Conservation (phyloP, 2,888 invertebrate species). For the Noctua janthe region DNA sequence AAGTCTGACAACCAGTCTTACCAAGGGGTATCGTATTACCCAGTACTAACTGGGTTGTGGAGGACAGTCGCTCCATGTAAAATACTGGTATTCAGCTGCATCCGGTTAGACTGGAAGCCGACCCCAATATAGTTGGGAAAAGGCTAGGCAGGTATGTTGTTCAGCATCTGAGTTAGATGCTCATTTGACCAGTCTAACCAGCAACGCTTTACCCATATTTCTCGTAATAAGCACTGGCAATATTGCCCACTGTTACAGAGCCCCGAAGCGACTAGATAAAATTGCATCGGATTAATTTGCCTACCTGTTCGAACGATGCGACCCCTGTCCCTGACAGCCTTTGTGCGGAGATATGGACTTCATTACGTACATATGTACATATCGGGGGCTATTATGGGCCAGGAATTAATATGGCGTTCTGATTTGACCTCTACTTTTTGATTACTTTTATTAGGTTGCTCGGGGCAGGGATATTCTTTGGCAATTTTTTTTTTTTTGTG, state of each 20-base stretch:
- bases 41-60: no score
- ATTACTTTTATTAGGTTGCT: slow-evolving; percentile 46
- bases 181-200: no score
- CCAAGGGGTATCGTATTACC: no score
- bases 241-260: slow-evolving; percentile 65
- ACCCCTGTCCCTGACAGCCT: slow-evolving; percentile 83
- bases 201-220: not conserved
- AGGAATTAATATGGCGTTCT: slow-evolving; percentile 51
- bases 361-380: slow-evolving; percentile 69
- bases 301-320: slow-evolving; percentile 76
- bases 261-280: slow-evolving; percentile 77
- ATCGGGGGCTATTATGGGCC: slow-evolving; percentile 46
- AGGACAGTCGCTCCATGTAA: no score
- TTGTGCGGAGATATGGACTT: slow-evolving; percentile 78
- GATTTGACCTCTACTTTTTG: slow-evolving; percentile 58
- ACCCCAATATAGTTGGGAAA: no score
- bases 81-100: no score
- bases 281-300: slow-evolving; percentile 85
- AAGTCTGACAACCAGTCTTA: no score
- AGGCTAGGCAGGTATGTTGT: no score
- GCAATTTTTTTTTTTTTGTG: not conserved
- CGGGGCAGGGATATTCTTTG: not conserved
- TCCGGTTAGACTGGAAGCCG: no score
- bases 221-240: slow-evolving; percentile 21
- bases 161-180: not conserved